A percentile compares a stretch with the other conserved stretches of the same genome.
phyloP scores from a whole-genome alignment of 2,888 invertebrate species.

The Netelia inedita region DNA sequence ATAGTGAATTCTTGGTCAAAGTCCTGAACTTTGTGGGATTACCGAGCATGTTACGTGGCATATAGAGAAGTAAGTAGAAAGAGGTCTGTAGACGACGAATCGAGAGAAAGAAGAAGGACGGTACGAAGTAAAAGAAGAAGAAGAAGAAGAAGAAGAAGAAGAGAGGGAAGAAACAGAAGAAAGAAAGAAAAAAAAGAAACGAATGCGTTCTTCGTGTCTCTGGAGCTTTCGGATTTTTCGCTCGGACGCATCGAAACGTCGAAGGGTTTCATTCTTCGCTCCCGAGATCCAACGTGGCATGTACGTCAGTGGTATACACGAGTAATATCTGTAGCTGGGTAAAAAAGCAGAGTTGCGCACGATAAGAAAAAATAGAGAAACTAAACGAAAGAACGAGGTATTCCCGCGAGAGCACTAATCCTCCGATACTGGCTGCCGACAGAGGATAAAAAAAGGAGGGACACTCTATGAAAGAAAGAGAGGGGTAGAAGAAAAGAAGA shows the following conservation, averaged over 20 bases:
- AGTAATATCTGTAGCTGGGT: neutral
- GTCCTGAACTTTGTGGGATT: constrained; percentile 37
- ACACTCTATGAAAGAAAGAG: neutral
- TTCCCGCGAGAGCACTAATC: constrained; percentile 60
- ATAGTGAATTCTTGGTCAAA: constrained; percentile 36
- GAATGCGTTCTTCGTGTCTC: constrained; percentile 44
- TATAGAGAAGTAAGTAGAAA: constrained; percentile 38
- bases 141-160: neutral
- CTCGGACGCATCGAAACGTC: constrained; percentile 61
- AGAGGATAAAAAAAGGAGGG: constrained; percentile 26
- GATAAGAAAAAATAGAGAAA: constrained; percentile 8
- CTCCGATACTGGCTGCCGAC: constrained; percentile 46
- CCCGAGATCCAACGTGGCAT: constrained; percentile 39
- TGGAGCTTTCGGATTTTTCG: constrained; percentile 54
- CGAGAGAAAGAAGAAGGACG: neutral
- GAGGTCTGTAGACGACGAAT: neutral
- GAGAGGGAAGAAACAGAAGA: constrained; percentile 2
- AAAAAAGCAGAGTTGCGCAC: constrained; percentile 39
- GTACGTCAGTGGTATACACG: constrained; percentile 15
- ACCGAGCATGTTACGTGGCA: constrained; percentile 31
- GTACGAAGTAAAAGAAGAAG: neutral
- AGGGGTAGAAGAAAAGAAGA: neutral
- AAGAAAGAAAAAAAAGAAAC: constrained; percentile 20
- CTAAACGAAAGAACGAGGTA: constrained; percentile 17
- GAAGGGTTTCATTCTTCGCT: constrained; percentile 60